phyloP scores from a whole-genome alignment of 2,888 invertebrate genomes.

The Cerceris ruficornis region DNA sequence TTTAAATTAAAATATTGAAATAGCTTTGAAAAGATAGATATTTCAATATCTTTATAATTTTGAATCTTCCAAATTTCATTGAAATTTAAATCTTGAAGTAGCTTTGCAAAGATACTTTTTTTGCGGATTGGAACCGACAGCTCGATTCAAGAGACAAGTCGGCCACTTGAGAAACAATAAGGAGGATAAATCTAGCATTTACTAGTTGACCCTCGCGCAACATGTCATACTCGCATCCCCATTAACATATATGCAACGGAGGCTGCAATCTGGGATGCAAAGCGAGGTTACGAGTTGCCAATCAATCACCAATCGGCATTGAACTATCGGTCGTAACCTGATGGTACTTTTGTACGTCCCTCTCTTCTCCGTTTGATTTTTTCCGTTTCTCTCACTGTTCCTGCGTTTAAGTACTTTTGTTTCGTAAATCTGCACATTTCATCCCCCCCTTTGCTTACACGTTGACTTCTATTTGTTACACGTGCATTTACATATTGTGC shows the following conservation, averaged over 20 bases:
- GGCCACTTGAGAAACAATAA: neutral
- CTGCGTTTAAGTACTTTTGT: too few relatives aligned
- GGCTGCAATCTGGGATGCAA: slow-evolving; percentile 67
- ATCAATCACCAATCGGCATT: slow-evolving; percentile 79
- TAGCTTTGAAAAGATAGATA: too few relatives aligned
- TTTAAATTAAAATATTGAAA: too few relatives aligned
- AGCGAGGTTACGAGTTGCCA: slow-evolving; percentile 78
- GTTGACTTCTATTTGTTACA: too few relatives aligned
- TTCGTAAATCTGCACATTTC: too few relatives aligned
- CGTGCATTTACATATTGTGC: too few relatives aligned
- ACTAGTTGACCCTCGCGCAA: slow-evolving; percentile 27
- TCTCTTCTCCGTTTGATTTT: neutral
- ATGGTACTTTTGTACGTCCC: slow-evolving; percentile 31
- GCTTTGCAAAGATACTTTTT: too few relatives aligned
- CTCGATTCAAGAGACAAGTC: neutral
- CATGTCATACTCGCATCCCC: slow-evolving; percentile 17
- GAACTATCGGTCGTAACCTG: slow-evolving; percentile 72
- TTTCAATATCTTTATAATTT: too few relatives aligned
- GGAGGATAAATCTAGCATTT: slow-evolving; percentile 4
- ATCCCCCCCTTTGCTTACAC: too few relatives aligned
- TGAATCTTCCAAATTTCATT: too few relatives aligned
- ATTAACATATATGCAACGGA: slow-evolving; percentile 20
- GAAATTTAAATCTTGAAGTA: too few relatives aligned
- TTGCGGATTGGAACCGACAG: neutral
- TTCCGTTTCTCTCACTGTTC: neutral